Evolutionary conservation across 2,113 vertebrate genomes (phyloP).

Genomic region (Hyla sarda): DNA sequence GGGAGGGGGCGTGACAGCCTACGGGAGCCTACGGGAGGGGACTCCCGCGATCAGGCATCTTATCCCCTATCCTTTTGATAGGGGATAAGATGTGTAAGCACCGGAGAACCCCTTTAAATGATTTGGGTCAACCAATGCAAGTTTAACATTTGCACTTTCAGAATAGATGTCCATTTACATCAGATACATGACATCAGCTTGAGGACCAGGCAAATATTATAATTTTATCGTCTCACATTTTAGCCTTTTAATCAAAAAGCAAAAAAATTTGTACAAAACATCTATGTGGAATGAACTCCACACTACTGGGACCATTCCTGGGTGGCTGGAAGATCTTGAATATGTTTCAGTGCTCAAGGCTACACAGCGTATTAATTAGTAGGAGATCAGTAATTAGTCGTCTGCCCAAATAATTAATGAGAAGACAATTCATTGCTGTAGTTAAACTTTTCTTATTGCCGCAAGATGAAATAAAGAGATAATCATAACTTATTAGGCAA

Average conservation of each 20-base stretch:
- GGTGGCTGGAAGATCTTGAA: conserved; percentile 26
- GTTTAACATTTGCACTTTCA: no score
- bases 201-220: not conserved
- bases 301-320: conserved; percentile 9
- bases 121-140: no score
- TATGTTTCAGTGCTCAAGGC: conserved; percentile 25
- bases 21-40: no score
- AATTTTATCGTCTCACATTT: not conserved
- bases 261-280: not conserved
- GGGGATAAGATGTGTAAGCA: no score
- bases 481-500: no score
- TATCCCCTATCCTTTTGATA: no score
- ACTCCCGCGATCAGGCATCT: no score
- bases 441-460: conserved; percentile 5
- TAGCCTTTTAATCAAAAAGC: not conserved
- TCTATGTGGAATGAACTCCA: not conserved
- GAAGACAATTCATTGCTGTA: conserved; percentile 4
- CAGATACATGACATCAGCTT: not conserved
- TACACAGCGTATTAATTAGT: conserved; percentile 49
- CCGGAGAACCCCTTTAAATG: no score
- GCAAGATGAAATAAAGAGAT: not conserved
- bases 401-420: conserved; percentile 46
- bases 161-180: not conserved
- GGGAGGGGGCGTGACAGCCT: no score
- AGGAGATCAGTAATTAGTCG: conserved; percentile 32